A percentile compares a stretch with the other conserved stretches of the same genome.
Conservation (phyloP, 2,113 vertebrate genomes). For the Alaudala cheleensis region DNA sequence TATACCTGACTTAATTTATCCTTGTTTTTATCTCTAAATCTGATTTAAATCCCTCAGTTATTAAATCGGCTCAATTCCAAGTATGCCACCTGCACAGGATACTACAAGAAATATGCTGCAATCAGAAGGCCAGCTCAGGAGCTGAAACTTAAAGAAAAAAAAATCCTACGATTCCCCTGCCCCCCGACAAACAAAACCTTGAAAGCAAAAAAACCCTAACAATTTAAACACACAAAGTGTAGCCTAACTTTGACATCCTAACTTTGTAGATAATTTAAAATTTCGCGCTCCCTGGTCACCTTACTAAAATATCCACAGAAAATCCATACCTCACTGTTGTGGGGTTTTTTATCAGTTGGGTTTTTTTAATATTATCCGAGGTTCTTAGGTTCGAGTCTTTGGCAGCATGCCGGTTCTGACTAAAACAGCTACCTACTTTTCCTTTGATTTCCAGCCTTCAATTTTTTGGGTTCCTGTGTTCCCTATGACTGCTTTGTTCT, state of each 20-base stretch:
- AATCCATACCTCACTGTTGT: neutral
- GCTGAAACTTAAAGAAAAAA: neutral
- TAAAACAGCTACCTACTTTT: neutral
- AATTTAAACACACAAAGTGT: neutral
- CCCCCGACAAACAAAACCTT: neutral
- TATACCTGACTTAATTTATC: conserved; percentile 7
- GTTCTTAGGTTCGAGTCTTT: neutral
- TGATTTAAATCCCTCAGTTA: conserved; percentile 42
- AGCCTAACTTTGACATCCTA: neutral
- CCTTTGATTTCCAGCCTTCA: neutral
- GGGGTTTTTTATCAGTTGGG: rapidly evolving
- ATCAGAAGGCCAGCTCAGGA: neutral
- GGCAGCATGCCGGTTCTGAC: neutral
- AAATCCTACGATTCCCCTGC: neutral
- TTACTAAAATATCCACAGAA: neutral
- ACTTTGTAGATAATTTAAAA: neutral
- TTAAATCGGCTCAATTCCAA: conserved; percentile 41
- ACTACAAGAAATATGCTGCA: neutral
- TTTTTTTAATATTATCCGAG: neutral
- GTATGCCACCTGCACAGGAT: conserved; percentile 33
- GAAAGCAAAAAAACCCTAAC: neutral
- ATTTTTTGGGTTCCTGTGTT: neutral
- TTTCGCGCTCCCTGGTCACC: neutral
- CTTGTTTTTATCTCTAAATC: conserved; percentile 41
- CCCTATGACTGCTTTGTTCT: neutral